Base-by-base conservation (phyloP, 2,113 vertebrate species). In the Lophotis ruficrista region DNA sequence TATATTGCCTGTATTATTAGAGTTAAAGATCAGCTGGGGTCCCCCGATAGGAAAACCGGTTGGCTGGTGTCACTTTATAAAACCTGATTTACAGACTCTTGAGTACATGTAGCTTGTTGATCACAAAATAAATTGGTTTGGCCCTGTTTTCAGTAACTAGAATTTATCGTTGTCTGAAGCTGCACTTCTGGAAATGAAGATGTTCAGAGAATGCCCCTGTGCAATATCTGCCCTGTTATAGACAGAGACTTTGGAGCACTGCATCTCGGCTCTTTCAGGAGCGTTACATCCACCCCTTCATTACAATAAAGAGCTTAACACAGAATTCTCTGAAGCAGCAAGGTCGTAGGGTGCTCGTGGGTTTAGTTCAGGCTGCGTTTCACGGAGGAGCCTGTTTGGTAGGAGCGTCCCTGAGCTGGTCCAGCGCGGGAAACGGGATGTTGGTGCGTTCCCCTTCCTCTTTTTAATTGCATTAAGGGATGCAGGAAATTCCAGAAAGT, bases 141-240 rank as follows among this genome's bases (percentile, higher is more conserved):
- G 58, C 53, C 14, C 4, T 4, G 14, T 48, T 50, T 57, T 38
- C 43, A 48, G 51, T 38, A 31, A 12, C 21, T 35, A 16, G 41
- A 21, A 7, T 33, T 66, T 37, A 7, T 7, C 37, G 10, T 60
- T 38, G 33, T 22, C 60, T 25, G 1, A 76, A 61, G 22, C 19
- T 1, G 0, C 7, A 1, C 12, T 68, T n/a, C 7, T 48, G 43
- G 77, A 38, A 37, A 25, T 48, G 2, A 33, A 50, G 65, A 12
- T 43, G 65, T 72, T 72, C 8, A 3, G 23, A 51, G 87, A 65
- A 60, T 35, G 6, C 18, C 30, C 11, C 0, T 10, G 0, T 45
- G 45, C 33, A 18, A 4, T 12, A 33, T 28, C 24, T 7, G 0
- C 28, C 3, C 0, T 33, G 3, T n/a, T n/a, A n/a, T 3, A 16